Evolutionary conservation across 2,113 vertebrate genomes (phyloP).

Genomic region (Xiphophorus maculatus): DNA sequence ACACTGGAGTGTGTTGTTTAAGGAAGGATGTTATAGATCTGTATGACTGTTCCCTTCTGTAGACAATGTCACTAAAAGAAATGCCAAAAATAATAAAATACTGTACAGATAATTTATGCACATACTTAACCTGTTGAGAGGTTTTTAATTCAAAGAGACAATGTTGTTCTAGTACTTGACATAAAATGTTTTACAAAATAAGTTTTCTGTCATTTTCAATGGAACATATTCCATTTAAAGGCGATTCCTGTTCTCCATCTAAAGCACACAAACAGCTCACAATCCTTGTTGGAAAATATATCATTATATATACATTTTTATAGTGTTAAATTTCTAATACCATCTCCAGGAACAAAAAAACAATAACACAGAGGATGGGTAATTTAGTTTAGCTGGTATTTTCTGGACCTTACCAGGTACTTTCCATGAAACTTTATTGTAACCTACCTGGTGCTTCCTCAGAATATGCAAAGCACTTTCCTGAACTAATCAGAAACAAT

Average conservation of each 20-base stretch:
- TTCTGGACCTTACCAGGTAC: too few relatives aligned
- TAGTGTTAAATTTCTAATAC: neutral
- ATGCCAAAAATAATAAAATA: neutral
- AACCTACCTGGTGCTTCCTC: too few relatives aligned
- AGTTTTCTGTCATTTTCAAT: too few relatives aligned
- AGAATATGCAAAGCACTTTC: too few relatives aligned
- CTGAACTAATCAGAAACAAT: too few relatives aligned
- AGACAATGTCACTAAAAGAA: too few relatives aligned
- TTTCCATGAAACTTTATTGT: too few relatives aligned
- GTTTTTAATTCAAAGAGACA: neutral
- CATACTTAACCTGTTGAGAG: neutral
- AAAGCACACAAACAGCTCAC: too few relatives aligned
- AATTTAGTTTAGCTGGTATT: neutral
- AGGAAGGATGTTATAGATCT: neutral
- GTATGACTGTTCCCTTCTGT: neutral
- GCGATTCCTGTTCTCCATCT: too few relatives aligned
- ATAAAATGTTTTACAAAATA: too few relatives aligned
- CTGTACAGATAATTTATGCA: neutral
- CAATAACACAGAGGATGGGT: neutral
- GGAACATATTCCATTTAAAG: too few relatives aligned
- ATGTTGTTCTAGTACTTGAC: too few relatives aligned
- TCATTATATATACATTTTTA: neutral
- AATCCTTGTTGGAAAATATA: neutral
- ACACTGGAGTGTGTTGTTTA: conserved; percentile 8
- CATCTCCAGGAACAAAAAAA: neutral